These are phyloP conservation scores for Ceyx cyanopectus DNA, from an alignment of 2,113 vertebrate species.

Conservation along the genomic window DNA sequence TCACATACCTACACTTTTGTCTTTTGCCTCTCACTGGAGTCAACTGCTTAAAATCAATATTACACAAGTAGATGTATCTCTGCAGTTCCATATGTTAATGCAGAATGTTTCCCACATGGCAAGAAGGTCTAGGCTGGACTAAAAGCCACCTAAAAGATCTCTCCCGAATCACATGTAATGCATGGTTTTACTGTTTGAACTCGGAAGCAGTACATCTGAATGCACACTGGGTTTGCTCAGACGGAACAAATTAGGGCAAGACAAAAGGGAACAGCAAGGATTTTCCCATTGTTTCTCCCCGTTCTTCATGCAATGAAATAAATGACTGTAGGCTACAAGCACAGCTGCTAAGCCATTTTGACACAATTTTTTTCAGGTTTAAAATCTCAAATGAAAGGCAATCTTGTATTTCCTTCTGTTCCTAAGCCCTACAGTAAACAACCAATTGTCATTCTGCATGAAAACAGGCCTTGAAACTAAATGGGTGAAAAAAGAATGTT, in stretches of 20 bases:
- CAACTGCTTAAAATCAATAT: not conserved
- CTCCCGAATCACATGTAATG: not conserved
- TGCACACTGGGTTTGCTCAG: not conserved
- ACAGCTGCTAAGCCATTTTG: not conserved
- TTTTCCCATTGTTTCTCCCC: slow-evolving; percentile 16
- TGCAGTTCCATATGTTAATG: not conserved
- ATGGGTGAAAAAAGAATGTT: not conserved
- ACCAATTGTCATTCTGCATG: not conserved
- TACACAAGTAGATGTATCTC: not conserved
- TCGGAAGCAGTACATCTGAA: not conserved
- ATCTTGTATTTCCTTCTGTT: not conserved
- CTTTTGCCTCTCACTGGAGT: not conserved
- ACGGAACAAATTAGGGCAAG: not conserved
- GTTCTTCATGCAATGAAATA: not conserved
- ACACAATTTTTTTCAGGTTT: not conserved
- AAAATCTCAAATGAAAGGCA: slow-evolving; percentile 25
- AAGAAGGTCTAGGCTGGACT: not conserved
- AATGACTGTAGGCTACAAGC: not conserved
- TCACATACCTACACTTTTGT: not conserved
- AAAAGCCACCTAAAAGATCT: not conserved
- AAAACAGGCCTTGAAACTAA: not conserved
- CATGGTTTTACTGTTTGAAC: not conserved
- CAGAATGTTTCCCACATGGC: not conserved
- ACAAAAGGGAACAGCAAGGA: not conserved
- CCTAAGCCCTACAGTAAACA: not conserved